Evolutionary conservation across 2,797 vertebrate genomes (phyloP), one percentile per base, ranked within the genome.

Genomic region (Rhinogobio ventralis): DNA sequence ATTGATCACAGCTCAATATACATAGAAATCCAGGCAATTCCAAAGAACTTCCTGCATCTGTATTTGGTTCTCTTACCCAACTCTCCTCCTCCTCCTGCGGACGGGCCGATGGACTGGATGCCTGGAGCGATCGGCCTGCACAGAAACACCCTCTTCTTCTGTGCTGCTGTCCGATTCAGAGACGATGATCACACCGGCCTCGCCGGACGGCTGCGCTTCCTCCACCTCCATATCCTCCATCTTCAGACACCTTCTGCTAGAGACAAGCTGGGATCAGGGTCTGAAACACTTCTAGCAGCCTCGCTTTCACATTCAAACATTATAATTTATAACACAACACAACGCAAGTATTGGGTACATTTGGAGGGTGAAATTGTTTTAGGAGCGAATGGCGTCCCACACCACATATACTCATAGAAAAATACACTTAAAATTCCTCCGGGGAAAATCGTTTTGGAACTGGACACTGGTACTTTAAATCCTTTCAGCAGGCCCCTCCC

Each of bases 161-260:
- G 93, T 94, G 87, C 92, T 94, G 88, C 93, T 95, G 55, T 90
- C 94, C 0, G 95, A 95, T 80, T 95, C 94, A 0, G 91, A 89
- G 25, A 94, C 87, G 49, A 92, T 55, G 1, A 80, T 71, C 0
- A 71, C 68, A 1, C 51, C 53, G 17, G 46, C 20, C 3, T 89
- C 90, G 7, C 17, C 83, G 8, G 69, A 71, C 7, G 75, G 79
- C 2, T 33, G 8, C 0, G 78, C 10, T 3, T 66, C 74, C 64
- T 13, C 86, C 19, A 95, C 93, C 77, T 98, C 97, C 96, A 99
- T 97, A 39, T 94, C 94, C 91, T 98, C 97, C 94, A 95, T 87
- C 83, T 42, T 81, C 17, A 77, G 33, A 51, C 9, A 15, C 6
- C 14, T 15, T 39, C 55, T 84, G 79, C 53, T 7, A 55, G 49